phyloP scores from a whole-genome alignment of 2,888 invertebrate genomes.

The Entomobrya proxima region DNA sequence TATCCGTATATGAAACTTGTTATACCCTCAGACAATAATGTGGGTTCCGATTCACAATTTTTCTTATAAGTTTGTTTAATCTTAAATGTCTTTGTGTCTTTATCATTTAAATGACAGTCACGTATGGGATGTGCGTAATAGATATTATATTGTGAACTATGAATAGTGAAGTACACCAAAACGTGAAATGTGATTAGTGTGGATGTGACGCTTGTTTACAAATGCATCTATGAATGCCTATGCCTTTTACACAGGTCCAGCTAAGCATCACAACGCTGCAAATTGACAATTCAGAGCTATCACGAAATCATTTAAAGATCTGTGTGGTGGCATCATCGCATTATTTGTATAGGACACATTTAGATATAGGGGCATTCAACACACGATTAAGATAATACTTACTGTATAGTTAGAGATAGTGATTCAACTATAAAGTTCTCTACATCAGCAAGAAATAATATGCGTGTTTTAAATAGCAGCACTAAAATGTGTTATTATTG shows the following conservation, averaged over 20 bases:
- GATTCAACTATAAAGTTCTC: neutral
- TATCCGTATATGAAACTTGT: too few species aligned
- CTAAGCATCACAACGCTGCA: neutral
- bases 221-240: constrained; percentile 6
- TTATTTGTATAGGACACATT: neutral
- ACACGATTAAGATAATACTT: neutral
- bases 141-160: too few species aligned
- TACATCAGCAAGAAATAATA: constrained; percentile 30
- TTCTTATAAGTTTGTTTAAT: too few species aligned
- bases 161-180: neutral
- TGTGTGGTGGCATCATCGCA: neutral
- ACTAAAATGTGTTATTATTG: constrained; percentile 8
- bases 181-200: neutral
- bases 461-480: constrained; percentile 36
- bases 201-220: neutral
- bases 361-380: too few species aligned
- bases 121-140: too few species aligned
- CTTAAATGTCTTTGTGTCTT: too few species aligned
- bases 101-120: too few species aligned
- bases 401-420: constrained; percentile 8
- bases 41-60: too few species aligned
- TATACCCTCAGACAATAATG: too few species aligned
- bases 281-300: neutral
- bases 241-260: constrained; percentile 38
- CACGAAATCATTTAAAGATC: constrained; percentile 34